These are phyloP conservation scores for Uloborus diversus DNA, from an alignment of 1,140 invertebrate species.

Conservation along the genomic window DNA sequence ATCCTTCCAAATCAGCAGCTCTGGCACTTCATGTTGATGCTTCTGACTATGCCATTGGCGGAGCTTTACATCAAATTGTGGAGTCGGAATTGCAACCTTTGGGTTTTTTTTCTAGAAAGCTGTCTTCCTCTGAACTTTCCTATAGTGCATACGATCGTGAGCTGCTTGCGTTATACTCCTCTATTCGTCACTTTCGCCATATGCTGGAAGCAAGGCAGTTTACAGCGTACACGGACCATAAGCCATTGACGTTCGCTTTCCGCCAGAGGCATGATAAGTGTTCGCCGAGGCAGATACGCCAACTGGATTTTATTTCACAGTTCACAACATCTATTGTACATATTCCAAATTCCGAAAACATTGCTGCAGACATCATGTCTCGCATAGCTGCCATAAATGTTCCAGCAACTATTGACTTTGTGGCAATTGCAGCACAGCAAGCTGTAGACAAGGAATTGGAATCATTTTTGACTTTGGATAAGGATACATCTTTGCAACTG, in stretches of 20 bases:
- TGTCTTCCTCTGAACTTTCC: constrained; percentile 39
- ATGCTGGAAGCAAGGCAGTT: constrained; percentile 62
- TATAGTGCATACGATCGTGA: constrained; percentile 59
- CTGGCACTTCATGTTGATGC: constrained; percentile 53
- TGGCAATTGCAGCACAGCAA: too few relatives aligned
- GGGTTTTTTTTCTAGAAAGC: constrained; percentile 50
- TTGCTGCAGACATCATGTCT: too few relatives aligned
- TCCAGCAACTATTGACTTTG: too few relatives aligned
- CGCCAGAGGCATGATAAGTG: constrained; percentile 35
- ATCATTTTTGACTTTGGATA: too few relatives aligned
- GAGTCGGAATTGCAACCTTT: constrained; percentile 41
- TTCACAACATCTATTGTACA: too few relatives aligned
- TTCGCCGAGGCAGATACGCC: constrained; percentile 58
- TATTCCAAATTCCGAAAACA: too few relatives aligned
- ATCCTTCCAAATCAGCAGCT: constrained; percentile 31
- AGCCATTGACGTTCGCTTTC: constrained; percentile 60
- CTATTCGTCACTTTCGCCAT: constrained; percentile 61
- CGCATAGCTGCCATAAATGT: too few relatives aligned
- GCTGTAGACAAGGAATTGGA: too few relatives aligned
- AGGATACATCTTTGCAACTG: too few relatives aligned
- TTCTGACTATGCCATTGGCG: constrained; percentile 46
- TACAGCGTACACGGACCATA: constrained; percentile 61
- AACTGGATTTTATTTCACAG: constrained; percentile 64
- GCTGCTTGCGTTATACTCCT: constrained; percentile 59
- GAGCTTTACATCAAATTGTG: constrained; percentile 41